A percentile compares a stretch with the other conserved stretches of the same genome.
phyloP scores from a whole-genome alignment of 2,797 vertebrate species.

The Malacoctenus gilli region DNA sequence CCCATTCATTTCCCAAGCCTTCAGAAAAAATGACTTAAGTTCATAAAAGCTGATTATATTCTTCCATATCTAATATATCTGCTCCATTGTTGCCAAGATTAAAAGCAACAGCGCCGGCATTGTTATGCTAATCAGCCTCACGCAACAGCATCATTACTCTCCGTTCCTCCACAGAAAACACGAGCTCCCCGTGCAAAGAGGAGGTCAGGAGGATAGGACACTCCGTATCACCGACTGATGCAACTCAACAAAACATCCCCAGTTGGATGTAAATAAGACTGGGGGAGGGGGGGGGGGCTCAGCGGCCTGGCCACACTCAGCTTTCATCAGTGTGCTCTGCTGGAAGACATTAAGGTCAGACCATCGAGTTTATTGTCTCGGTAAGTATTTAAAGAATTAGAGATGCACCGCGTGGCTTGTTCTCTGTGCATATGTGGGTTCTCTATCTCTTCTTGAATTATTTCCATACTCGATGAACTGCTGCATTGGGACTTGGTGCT shows the following conservation, averaged over 20 bases:
- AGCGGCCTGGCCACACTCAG: no score
- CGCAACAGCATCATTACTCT: slow-evolving; percentile 1
- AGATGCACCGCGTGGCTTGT: no score
- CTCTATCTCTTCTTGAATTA: no score
- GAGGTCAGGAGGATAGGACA: slow-evolving; percentile 4
- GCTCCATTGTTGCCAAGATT: slow-evolving; percentile 1
- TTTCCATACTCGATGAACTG: no score
- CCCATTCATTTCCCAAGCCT: neutral
- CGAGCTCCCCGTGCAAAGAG: neutral
- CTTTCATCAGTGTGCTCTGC: no score
- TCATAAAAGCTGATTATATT: neutral
- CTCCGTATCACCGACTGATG: neutral
- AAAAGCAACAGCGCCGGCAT: neutral
- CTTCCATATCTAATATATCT: neutral
- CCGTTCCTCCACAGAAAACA: neutral
- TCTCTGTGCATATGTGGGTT: no score
- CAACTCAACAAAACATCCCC: no score
- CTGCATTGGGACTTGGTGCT: no score
- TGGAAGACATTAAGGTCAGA: no score
- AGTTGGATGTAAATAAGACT: neutral
- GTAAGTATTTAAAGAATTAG: no score
- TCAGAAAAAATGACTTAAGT: neutral
- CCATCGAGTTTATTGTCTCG: no score
- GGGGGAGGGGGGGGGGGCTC: no score
- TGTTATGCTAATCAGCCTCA: slow-evolving; percentile 10